Conservation (phyloP, 2,797 vertebrate species). For the Huso huso region DNA sequence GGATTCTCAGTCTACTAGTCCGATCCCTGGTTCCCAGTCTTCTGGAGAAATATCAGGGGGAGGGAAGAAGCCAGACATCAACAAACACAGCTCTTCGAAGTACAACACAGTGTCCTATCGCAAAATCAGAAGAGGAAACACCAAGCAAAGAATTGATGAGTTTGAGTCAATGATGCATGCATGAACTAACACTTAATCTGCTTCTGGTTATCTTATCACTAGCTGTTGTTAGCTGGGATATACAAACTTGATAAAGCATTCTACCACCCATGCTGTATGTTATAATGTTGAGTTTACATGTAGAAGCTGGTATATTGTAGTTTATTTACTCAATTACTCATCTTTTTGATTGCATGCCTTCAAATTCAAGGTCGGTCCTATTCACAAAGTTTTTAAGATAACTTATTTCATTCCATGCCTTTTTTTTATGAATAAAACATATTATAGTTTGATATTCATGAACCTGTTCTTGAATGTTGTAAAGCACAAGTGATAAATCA, state of each 20-base stretch:
- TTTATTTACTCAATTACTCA: slow-evolving; percentile 2
- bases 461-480: too few species aligned
- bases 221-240: background rate
- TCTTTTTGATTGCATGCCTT: slow-evolving; percentile 3
- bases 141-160: slow-evolving; percentile 81
- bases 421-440: too few species aligned
- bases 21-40: slow-evolving; percentile 37
- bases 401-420: too few species aligned
- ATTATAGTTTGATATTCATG: too few species aligned
- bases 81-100: slow-evolving; percentile 66
- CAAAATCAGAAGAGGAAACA: slow-evolving; percentile 86
- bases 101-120: slow-evolving; percentile 90
- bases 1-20: slow-evolving; percentile 23
- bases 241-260: background rate
- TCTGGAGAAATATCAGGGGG: slow-evolving; percentile 34
- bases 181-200: slow-evolving; percentile 31
- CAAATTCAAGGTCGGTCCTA: too few species aligned
- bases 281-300: too few species aligned
- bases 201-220: slow-evolving; percentile 6
- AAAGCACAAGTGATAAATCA: too few species aligned
- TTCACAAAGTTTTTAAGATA: too few species aligned
- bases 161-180: slow-evolving; percentile 83
- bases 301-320: slow-evolving; percentile 1
- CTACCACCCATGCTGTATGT: background rate
- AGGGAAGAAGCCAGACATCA: slow-evolving; percentile 54